Conservation (phyloP, 2,797 vertebrate genomes). For the Notolabrus celidotus region DNA sequence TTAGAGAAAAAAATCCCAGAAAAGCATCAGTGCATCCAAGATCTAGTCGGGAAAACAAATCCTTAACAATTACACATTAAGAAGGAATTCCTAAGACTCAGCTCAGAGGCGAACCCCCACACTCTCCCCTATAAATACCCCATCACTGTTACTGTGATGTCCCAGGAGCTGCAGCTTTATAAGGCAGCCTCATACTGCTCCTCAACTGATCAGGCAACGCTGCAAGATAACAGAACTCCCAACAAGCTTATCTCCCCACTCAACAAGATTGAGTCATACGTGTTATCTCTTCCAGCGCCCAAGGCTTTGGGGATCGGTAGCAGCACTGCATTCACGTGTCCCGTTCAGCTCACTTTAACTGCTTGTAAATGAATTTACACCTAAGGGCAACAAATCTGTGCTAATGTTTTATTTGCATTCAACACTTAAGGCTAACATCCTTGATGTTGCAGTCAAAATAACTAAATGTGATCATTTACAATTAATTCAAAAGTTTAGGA, state of each 20-base stretch:
- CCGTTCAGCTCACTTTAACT: slow-evolving; percentile 12
- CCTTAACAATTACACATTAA: slow-evolving; percentile 18
- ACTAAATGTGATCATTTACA: no score
- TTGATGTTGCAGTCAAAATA: background rate
- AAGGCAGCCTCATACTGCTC: slow-evolving; percentile 45
- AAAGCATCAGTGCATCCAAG: no score
- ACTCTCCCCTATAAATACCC: slow-evolving; percentile 73
- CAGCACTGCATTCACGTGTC: slow-evolving; percentile 51
- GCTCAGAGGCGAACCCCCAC: slow-evolving; percentile 3
- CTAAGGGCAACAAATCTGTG: slow-evolving; percentile 32
- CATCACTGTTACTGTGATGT: slow-evolving; percentile 47
- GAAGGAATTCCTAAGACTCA: slow-evolving; percentile 26
- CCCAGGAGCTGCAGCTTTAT: slow-evolving; percentile 65
- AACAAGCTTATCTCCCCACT: slow-evolving; percentile 73
- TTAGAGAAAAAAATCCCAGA: no score
- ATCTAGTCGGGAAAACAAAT: slow-evolving; percentile 14
- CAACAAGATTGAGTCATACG: slow-evolving; percentile 63
- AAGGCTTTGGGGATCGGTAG: slow-evolving; percentile 46
- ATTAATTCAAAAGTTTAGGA: no score
- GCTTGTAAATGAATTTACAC: slow-evolving; percentile 1
- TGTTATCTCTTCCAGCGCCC: slow-evolving; percentile 56
- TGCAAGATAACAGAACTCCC: slow-evolving; percentile 65
- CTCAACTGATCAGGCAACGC: slow-evolving; percentile 60
- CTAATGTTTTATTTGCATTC: slow-evolving; percentile 19
- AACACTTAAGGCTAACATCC: background rate